These are phyloP conservation scores for Sula dactylatra DNA, from an alignment of 2,113 vertebrate genomes.

Conservation along the genomic window DNA sequence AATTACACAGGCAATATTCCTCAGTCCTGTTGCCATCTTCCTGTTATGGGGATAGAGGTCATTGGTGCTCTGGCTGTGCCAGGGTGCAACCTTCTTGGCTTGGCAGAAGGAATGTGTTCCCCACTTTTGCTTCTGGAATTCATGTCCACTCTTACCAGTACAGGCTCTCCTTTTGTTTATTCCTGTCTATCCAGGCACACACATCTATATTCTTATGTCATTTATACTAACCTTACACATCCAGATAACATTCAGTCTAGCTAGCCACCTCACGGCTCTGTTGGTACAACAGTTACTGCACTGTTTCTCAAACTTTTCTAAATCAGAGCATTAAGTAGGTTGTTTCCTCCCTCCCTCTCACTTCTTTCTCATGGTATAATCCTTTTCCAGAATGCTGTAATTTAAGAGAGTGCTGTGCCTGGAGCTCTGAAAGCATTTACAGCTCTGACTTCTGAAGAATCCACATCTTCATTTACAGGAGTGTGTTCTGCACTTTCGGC, in stretches of 20 bases:
- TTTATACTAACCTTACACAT: neutral
- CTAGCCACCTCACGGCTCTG: neutral
- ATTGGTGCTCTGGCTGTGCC: neutral
- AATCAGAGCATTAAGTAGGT: neutral
- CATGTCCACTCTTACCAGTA: neutral
- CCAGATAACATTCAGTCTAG: neutral
- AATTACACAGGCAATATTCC: neutral
- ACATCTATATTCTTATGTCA: neutral
- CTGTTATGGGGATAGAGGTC: neutral
- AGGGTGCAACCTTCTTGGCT: neutral
- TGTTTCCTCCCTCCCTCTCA: neutral
- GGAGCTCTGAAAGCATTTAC: neutral
- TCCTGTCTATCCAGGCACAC: neutral
- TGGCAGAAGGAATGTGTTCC: neutral
- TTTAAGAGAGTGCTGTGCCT: neutral
- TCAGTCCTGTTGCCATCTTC: neutral
- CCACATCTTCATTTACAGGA: neutral
- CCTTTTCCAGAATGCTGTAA: neutral
- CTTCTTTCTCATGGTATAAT: neutral
- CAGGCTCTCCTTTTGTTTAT: neutral
- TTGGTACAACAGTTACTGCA: neutral
- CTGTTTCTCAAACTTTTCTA: neutral
- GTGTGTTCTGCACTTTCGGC: neutral
- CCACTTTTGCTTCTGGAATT: neutral
- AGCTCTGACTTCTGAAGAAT: neutral